These are phyloP conservation scores for Sitobion miscanthi DNA, from an alignment of 1,140 invertebrate species.

Conservation along the genomic window DNA sequence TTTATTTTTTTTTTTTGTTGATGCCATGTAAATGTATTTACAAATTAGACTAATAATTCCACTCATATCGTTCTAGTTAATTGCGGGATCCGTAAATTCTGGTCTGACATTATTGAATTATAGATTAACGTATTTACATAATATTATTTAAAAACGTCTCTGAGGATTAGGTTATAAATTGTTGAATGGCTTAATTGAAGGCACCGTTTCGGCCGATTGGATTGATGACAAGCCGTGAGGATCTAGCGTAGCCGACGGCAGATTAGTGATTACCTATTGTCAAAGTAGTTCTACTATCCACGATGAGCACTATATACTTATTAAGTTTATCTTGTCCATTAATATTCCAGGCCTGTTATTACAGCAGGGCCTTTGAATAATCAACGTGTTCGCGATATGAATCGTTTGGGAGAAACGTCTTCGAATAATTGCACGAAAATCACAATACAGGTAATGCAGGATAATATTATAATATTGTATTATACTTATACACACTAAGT, in stretches of 20 bases:
- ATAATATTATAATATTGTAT: neutral
- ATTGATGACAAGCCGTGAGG: neutral
- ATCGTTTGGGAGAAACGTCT: neutral
- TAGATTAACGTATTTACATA: neutral
- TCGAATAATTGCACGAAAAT: neutral
- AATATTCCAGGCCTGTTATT: neutral
- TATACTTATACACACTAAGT: neutral
- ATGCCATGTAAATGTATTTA: neutral
- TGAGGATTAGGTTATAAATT: neutral
- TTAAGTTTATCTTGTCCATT: slow-evolving; percentile 20
- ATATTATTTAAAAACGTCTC: neutral
- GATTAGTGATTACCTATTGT: neutral
- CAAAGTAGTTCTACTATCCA: neutral
- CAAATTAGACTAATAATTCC: neutral
- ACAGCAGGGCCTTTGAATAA: neutral
- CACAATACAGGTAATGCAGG: neutral
- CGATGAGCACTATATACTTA: neutral
- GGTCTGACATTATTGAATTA: neutral
- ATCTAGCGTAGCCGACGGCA: neutral
- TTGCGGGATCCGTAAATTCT: neutral
- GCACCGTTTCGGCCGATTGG: neutral
- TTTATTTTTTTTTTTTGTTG: no score
- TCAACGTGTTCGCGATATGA: neutral
- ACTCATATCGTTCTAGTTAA: neutral
- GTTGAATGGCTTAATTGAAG: neutral